Percentiles rank a stretch among this genome's conserved stretches.
Evolutionary conservation across 1,140 invertebrate genomes (phyloP).

Genomic region (Ruditapes philippinarum): DNA sequence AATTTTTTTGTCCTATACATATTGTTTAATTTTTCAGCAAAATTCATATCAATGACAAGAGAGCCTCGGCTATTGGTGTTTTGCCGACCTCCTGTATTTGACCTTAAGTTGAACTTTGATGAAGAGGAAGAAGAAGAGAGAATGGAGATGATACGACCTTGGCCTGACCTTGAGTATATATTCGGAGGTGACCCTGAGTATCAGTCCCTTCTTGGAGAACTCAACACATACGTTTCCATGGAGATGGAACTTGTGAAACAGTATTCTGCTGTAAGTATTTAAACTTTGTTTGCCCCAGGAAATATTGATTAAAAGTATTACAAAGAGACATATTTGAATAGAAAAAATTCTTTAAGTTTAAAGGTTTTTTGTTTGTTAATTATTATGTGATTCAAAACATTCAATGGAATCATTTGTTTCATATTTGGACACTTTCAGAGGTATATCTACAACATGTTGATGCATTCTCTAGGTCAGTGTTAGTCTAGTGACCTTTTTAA

Average conservation of each 20-base stretch:
- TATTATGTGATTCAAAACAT: no score
- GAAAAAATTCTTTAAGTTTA: no score
- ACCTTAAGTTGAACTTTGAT: slow-evolving; percentile 84
- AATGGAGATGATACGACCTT: slow-evolving; percentile 74
- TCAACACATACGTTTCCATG: slow-evolving; percentile 80
- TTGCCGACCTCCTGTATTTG: slow-evolving; percentile 83
- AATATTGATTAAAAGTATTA: no score
- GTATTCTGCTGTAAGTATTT: slow-evolving; percentile 78
- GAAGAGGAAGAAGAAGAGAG: slow-evolving; percentile 80
- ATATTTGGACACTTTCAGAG: no score
- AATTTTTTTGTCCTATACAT: no score
- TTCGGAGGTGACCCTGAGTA: slow-evolving; percentile 84
- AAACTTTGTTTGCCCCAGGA: no score
- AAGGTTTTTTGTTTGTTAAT: no score
- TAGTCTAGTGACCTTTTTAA: no score
- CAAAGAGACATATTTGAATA: no score
- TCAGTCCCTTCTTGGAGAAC: slow-evolving; percentile 78
- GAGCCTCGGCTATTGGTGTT: slow-evolving; percentile 84
- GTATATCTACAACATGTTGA: no score
- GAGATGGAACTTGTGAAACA: slow-evolving; percentile 81
- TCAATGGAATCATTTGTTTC: no score
- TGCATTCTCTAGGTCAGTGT: no score
- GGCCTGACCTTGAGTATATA: slow-evolving; percentile 84
- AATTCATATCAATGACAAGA: slow-evolving; percentile 82
- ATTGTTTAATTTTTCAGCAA: slow-evolving; percentile 78